Evolutionary conservation across 2,888 invertebrate species (phyloP), one percentile per base, ranked within the genome.

Genomic region (Zaprionus lineosus): DNA sequence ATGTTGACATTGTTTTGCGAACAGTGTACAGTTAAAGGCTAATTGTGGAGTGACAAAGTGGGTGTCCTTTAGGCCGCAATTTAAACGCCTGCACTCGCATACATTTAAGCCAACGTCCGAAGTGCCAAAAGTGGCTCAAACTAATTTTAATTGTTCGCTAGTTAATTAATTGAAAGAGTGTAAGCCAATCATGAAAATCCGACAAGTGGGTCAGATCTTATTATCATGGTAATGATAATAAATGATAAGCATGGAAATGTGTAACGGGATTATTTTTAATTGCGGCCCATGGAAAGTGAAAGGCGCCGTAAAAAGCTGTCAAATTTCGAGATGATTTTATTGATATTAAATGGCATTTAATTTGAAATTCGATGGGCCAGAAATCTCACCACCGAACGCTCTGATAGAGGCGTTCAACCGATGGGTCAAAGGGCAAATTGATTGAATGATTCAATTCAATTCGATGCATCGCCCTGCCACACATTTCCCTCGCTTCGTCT

Each of bases 311-410:
- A 65, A 76, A 43, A 18, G 28, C 62, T 46, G 53, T 59, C 67
- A 65, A 73, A 64, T 70, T 60, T 29, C 56, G 31, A 60, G 60
- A 39, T 57, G 39, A 62, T 67, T 64, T 67, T 72, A 77, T 62
- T 74, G 66, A 69, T 53, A 58, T 65, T 62, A 70, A 78, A 73
- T 70, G 63, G 46, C 59, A 62, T 69, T 74, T 74, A 78, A 74
- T 64, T 69, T 61, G 82, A 51, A 69, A 72, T 59, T 43, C 78
- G 71, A 68, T 50, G 52, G 57, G 58, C 64, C 61, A 40, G 51
- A 65, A 68, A 73, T 65, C 61, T 39, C 64, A 46, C 14, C 46
- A 21, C 19, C 14, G 9, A 41, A 31, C 46, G 63, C 34, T 63
- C 63, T 44, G 36, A 24, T n/a, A n/a, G 51, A 58, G 58, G 68